A percentile compares a stretch with the other conserved stretches of the same genome.
Conservation (phyloP, 2,888 invertebrate genomes). For the Conchocele bisecta region DNA sequence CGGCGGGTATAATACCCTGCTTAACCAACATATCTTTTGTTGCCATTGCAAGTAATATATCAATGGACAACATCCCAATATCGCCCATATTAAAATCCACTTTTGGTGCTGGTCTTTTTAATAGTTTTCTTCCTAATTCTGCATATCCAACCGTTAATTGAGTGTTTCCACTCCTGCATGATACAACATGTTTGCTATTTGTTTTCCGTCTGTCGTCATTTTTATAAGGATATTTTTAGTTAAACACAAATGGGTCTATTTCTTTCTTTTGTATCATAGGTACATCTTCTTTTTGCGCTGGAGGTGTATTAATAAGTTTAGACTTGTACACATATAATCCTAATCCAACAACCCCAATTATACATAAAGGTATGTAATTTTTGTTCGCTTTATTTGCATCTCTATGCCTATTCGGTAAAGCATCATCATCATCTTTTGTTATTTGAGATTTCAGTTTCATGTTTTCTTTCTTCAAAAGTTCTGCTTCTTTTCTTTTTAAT, state of each 20-base stretch:
- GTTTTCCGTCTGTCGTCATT: slow-evolving; percentile 1
- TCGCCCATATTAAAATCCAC: slow-evolving; percentile 32
- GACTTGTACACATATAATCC: slow-evolving; percentile 26
- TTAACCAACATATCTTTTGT: slow-evolving; percentile 22
- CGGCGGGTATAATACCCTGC: slow-evolving; percentile 2
- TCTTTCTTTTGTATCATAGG: slow-evolving; percentile 22
- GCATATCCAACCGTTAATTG: slow-evolving; percentile 31
- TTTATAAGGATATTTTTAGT: slow-evolving; percentile 1
- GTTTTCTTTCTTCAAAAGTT: slow-evolving; percentile 11
- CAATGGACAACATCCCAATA: slow-evolving; percentile 5
- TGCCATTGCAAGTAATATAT: slow-evolving; percentile 17
- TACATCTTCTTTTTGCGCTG: not conserved
- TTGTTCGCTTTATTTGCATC: too few species aligned
- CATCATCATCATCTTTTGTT: not conserved
- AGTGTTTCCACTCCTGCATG: slow-evolving; percentile 36
- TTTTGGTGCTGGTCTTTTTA: slow-evolving; percentile 33
- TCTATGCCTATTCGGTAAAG: not conserved
- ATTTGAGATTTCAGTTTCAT: slow-evolving; percentile 14
- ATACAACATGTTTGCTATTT: slow-evolving; percentile 13
- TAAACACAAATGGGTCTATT: slow-evolving; percentile 29
- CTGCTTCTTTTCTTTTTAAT: slow-evolving; percentile 6
- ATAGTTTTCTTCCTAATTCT: slow-evolving; percentile 27
- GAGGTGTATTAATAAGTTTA: slow-evolving; percentile 21
- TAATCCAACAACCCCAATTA: slow-evolving; percentile 17
- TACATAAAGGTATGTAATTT: slow-evolving; percentile 23